Evolutionary conservation across 1,140 invertebrate genomes (phyloP).

Genomic region (Trialeurodes vaporariorum): DNA sequence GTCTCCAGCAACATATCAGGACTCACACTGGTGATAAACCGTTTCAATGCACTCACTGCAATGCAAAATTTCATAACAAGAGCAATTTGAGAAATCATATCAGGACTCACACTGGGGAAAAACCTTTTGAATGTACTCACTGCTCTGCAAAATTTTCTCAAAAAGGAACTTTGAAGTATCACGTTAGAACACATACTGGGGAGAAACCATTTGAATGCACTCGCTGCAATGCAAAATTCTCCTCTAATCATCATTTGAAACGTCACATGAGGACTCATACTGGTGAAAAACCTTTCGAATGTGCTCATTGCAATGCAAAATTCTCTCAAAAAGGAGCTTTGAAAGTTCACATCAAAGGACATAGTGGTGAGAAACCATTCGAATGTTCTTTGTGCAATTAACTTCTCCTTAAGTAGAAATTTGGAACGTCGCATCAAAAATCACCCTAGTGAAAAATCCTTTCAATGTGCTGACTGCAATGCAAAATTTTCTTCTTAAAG

Average conservation of each 20-base stretch:
- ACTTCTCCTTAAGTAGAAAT: too few relatives aligned
- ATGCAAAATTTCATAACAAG: too few relatives aligned
- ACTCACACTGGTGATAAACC: too few relatives aligned
- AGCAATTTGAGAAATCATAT: too few relatives aligned
- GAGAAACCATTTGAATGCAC: conserved; percentile 6
- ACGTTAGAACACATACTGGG: conserved; percentile 2
- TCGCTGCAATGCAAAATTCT: background rate
- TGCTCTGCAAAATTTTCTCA: conserved; percentile 14
- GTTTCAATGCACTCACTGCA: too few relatives aligned
- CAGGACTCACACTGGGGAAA: too few relatives aligned
- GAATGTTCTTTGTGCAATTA: too few relatives aligned
- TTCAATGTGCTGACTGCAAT: conserved; percentile 55
- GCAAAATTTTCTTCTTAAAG: conserved; percentile 63
- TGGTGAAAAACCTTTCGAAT: conserved; percentile 12
- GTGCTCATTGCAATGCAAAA: conserved; percentile 14
- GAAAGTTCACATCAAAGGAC: conserved; percentile 10
- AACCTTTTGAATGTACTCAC: conserved; percentile 13
- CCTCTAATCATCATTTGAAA: background rate
- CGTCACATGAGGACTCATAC: conserved; percentile 5
- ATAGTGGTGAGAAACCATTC: conserved; percentile 49
- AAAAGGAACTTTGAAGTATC: conserved; percentile 2
- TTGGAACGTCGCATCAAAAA: too few relatives aligned
- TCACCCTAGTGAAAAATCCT: conserved; percentile 64
- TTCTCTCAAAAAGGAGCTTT: conserved; percentile 10
- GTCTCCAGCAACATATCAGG: too few relatives aligned